A percentile compares a stretch with the other conserved stretches of the same genome.
Evolutionary conservation across 2,113 vertebrate genomes (phyloP).

Genomic region (Melanocharis versteri): DNA sequence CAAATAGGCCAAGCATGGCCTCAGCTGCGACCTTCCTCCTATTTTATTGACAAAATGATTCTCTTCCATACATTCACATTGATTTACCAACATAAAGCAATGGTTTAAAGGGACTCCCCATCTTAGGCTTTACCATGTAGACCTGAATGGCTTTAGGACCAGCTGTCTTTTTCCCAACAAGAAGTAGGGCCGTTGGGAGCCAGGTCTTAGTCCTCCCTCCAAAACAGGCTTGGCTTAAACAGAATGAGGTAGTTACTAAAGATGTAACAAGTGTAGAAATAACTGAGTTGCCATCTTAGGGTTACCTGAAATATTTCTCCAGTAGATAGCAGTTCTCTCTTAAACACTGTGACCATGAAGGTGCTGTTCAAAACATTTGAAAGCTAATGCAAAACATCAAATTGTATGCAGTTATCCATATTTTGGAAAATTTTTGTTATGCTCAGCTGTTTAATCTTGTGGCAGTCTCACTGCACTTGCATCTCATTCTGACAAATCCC

Average conservation of each 20-base stretch:
- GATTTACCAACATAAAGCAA: not conserved
- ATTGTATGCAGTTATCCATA: not conserved
- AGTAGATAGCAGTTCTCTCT: not conserved
- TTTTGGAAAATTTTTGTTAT: not conserved
- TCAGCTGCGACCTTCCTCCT: not conserved
- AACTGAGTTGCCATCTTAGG: not conserved
- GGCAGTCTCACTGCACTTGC: not conserved
- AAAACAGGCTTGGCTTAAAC: not conserved
- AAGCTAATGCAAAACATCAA: not conserved
- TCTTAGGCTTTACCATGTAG: not conserved
- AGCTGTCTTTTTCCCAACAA: not conserved
- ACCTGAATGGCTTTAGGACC: not conserved
- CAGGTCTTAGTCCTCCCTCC: not conserved
- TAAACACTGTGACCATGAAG: not conserved
- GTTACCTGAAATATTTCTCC: not conserved
- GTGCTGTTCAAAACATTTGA: not conserved
- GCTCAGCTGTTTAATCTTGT: not conserved
- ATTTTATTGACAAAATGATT: not conserved
- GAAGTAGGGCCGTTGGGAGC: not conserved
- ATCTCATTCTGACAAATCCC: not conserved
- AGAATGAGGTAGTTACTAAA: rapidly evolving
- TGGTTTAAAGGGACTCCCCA: rapidly evolving
- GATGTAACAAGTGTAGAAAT: not conserved
- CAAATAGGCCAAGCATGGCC: not conserved
- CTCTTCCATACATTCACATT: not conserved